Evolutionary conservation across 2,797 vertebrate genomes (phyloP), one percentile per base, ranked within the genome.

Genomic region (Pteronotus mesoamericanus): DNA sequence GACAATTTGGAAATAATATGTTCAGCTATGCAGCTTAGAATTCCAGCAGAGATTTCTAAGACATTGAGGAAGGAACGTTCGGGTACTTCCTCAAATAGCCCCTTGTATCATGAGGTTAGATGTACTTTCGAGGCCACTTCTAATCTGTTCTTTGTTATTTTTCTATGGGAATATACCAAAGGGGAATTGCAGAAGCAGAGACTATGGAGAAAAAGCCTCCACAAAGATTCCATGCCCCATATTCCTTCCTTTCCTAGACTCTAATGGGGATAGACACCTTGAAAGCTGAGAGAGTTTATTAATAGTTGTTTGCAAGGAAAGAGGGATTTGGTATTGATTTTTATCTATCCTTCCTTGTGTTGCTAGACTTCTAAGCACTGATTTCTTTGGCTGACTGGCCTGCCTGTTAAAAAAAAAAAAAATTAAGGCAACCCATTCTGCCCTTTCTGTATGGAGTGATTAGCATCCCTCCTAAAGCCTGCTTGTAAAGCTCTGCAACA

Each of bases 321-420:
- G 85, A 83, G 32, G 71, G 55, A 95, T 96, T 95, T 77, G 22
- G 42, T 96, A 94, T 80, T 46, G 85, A 97, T 97, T 93, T 97
- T 95, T 93, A 48, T 77, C 69, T 90, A 26, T 82, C 10, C 84
- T n/a, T 93, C 77, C 34, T 42, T 75, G 15, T 93, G 80, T 95
- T 85, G 26, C 71, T 84, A 57, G 71, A 77, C 82, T 95, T 97
- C 95, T 88, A 93, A 96, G 96, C 79, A 48, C 21, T 92, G 22
- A 93, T 79, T 91, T 97, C 57, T 80, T 91, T 97, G 95, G 53
- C 96, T 93, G 61, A 96, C 55, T 90, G 29, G 37, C 59, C 71
- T 39, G 37, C 44, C 39, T 94, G 92, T 57, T 83, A 92, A 93
- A 82, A 92, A 96, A 94, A 96, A 77, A 96, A 74, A 34, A 34